These are phyloP conservation scores for Caenorhabditis afra DNA, from an alignment of 2,888 invertebrate species.

Conservation along the genomic window DNA sequence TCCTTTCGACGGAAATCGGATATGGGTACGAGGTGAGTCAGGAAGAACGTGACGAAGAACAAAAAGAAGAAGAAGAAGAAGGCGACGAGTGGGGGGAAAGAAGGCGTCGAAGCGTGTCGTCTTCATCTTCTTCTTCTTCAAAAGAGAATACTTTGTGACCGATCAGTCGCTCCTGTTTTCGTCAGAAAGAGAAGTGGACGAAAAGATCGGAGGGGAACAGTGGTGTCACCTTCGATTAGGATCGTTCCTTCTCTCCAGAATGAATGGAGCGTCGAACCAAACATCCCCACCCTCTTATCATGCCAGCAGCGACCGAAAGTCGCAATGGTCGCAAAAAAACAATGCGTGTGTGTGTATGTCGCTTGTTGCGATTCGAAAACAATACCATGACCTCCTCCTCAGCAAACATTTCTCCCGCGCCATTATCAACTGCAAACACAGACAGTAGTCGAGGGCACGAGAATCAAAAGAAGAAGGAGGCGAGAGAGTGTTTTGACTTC, in stretches of 20 bases:
- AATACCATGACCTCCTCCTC: conserved; percentile 28
- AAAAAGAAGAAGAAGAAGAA: conserved; percentile 16
- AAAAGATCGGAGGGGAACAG: conserved; percentile 32
- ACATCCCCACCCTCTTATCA: conserved; percentile 38
- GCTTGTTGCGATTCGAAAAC: conserved; percentile 5
- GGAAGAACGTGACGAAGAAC: conserved; percentile 19
- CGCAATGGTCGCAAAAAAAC: conserved; percentile 13
- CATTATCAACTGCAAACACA: conserved; percentile 48
- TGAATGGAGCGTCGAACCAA: conserved; percentile 16
- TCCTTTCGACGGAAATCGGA: conserved; percentile 31
- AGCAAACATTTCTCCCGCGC: conserved; percentile 28
- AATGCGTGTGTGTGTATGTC: background rate
- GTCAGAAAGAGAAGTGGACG: conserved; percentile 18
- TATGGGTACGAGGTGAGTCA: conserved; percentile 31
- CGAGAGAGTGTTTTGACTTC: conserved; percentile 51
- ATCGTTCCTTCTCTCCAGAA: background rate
- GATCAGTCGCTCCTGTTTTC: background rate
- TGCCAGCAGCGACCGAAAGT: conserved; percentile 29
- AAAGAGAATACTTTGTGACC: conserved; percentile 24
- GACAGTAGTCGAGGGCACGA: conserved; percentile 21
- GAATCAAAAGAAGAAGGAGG: background rate
- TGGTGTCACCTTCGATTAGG: conserved; percentile 42
- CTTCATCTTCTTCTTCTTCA: background rate
- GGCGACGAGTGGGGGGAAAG: conserved; percentile 11
- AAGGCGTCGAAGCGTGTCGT: conserved; percentile 33